phyloP scores from a whole-genome alignment of 2,888 invertebrate species.

The Agriopis marginaria region DNA sequence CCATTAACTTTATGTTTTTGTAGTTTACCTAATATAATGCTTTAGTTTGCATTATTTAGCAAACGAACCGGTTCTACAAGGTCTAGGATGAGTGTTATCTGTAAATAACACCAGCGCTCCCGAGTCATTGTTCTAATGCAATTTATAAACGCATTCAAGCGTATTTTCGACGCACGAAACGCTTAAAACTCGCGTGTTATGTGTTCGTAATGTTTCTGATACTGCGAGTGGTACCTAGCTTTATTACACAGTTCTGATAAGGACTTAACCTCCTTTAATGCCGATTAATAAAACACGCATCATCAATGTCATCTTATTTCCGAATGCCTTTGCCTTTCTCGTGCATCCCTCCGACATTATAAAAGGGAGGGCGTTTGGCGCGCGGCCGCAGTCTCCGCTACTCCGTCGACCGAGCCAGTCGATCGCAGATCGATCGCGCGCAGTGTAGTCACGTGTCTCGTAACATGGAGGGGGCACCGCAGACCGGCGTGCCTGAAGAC shows the following conservation, averaged over 20 bases:
- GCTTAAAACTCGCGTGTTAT: slow-evolving; percentile 7
- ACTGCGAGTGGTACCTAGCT: background rate
- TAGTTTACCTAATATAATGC: slow-evolving; percentile 17
- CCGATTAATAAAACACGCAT: slow-evolving; percentile 34
- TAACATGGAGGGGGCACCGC: slow-evolving; percentile 74
- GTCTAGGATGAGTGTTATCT: slow-evolving; percentile 31
- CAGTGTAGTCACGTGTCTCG: slow-evolving; percentile 52
- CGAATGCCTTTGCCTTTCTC: slow-evolving; percentile 70
- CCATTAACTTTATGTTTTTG: slow-evolving; percentile 21
- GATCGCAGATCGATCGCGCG: slow-evolving; percentile 54
- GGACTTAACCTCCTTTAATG: slow-evolving; percentile 32
- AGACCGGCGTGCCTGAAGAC: slow-evolving; percentile 72
- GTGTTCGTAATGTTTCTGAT: slow-evolving; percentile 1
- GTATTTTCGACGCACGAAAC: slow-evolving; percentile 29
- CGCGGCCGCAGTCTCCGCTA: slow-evolving; percentile 81
- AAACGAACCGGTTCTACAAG: slow-evolving; percentile 26
- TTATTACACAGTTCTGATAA: slow-evolving; percentile 15
- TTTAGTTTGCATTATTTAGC: slow-evolving; percentile 31
- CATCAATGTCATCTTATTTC: slow-evolving; percentile 78
- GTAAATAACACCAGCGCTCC: slow-evolving; percentile 19
- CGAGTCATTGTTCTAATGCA: slow-evolving; percentile 32
- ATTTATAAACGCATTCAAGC: slow-evolving; percentile 27
- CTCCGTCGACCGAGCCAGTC: slow-evolving; percentile 76
- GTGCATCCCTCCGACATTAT: slow-evolving; percentile 81
- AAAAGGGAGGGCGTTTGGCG: slow-evolving; percentile 71